Evolutionary conservation across 2,888 invertebrate species (phyloP).

Genomic region (Catocala fraxini): DNA sequence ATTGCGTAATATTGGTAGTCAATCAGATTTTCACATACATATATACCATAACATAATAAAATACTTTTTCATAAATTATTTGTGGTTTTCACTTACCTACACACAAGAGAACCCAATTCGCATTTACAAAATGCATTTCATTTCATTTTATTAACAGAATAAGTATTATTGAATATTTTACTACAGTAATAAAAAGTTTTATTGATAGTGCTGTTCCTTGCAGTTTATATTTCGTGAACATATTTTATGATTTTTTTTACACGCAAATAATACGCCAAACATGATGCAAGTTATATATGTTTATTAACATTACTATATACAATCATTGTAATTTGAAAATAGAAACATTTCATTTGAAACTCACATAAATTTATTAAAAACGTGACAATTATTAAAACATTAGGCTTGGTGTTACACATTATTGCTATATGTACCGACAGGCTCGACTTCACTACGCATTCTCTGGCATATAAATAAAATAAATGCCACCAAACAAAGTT

Average conservation of each 20-base stretch:
- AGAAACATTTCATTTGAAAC: conserved; percentile 83
- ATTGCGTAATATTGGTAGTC: no score
- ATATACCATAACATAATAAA: no score
- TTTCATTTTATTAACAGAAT: conserved; percentile 35
- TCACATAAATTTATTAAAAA: conserved; percentile 80
- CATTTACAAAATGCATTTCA: conserved; percentile 41
- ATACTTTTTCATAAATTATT: no score
- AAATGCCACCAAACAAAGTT: conserved; percentile 68
- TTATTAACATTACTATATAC: conserved; percentile 87
- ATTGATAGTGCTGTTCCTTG: conserved; percentile 18
- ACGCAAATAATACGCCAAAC: conserved; percentile 46
- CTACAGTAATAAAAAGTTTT: conserved; percentile 32
- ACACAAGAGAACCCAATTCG: conserved; percentile 45
- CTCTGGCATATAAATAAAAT: conserved; percentile 65
- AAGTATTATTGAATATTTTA: conserved; percentile 38
- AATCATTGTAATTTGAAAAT: conserved; percentile 84
- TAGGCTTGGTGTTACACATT: conserved; percentile 76
- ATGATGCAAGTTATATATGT: conserved; percentile 81
- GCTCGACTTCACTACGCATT: conserved; percentile 52
- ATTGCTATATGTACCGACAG: conserved; percentile 62
- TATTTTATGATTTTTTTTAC: conserved; percentile 21
- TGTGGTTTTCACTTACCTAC: conserved; percentile 41
- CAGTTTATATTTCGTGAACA: conserved; percentile 26
- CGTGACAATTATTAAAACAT: conserved; percentile 72
- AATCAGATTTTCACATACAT: no score